These are phyloP conservation scores for Streptopelia turtur DNA, from an alignment of 2,797 vertebrate genomes.

Conservation along the genomic window DNA sequence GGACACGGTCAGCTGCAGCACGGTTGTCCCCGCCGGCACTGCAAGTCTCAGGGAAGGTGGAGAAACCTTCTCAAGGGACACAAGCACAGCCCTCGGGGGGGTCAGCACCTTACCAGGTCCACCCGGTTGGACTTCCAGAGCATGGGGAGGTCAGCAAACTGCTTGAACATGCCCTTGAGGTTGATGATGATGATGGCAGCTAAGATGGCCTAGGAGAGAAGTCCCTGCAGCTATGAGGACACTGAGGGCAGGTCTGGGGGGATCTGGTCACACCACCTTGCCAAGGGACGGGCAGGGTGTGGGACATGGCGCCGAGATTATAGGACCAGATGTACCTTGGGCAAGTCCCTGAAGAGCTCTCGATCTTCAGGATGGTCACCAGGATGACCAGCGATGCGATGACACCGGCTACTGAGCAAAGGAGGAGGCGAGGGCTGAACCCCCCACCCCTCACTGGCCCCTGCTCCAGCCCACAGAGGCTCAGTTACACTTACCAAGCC, in stretches of 20 bases:
- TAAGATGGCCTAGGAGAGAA: conserved; percentile 86
- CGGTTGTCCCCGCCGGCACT: fast-evolving
- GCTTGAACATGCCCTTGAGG: conserved; percentile 93
- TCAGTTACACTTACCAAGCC: neutral
- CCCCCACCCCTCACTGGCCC: fast-evolving
- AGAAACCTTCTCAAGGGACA: neutral
- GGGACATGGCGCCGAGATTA: fast-evolving
- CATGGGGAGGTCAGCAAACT: conserved; percentile 83
- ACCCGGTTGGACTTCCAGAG: conserved; percentile 88
- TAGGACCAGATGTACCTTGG: conserved; percentile 84
- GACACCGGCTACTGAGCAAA: conserved; percentile 85
- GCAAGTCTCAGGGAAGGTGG: neutral
- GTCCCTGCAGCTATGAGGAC: neutral
- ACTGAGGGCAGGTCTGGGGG: neutral
- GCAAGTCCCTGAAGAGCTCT: conserved; percentile 87
- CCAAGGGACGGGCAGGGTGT: neutral
- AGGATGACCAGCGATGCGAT: conserved; percentile 89
- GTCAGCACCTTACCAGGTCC: conserved; percentile 86
- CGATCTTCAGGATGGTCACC: conserved; percentile 89
- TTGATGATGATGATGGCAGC: conserved; percentile 89
- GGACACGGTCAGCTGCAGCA: neutral
- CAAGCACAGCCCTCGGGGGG: neutral
- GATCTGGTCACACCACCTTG: neutral
- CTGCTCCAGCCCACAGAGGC: fast-evolving
- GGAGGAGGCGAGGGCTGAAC: neutral